Conservation (phyloP, 1,140 invertebrate species). For the Laupala kohalensis region DNA sequence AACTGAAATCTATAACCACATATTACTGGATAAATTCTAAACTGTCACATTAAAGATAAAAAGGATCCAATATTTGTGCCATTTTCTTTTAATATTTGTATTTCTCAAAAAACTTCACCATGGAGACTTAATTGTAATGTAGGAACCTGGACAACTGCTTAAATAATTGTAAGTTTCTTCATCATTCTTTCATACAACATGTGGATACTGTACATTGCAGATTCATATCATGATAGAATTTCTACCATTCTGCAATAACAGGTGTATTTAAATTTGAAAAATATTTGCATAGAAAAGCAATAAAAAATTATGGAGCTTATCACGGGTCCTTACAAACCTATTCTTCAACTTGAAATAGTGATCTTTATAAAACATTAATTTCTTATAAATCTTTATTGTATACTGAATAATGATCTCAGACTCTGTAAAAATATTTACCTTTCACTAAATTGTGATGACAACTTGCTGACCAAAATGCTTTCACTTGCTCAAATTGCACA, state of each 20-base stretch:
- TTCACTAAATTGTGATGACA: background rate
- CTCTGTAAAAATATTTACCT: background rate
- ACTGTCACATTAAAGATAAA: background rate
- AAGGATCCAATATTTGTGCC: constrained; percentile 4
- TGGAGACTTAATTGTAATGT: background rate
- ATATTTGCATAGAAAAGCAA: too few species aligned
- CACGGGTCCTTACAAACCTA: background rate
- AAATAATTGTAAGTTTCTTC: background rate
- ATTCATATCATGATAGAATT: background rate
- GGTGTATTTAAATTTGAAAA: background rate
- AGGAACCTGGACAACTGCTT: background rate
- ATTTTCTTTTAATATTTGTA: background rate
- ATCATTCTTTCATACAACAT: background rate
- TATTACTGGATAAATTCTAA: constrained; percentile 4
- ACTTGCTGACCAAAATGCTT: background rate
- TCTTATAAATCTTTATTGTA: background rate
- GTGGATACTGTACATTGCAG: background rate
- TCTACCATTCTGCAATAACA: background rate
- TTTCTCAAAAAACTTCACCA: background rate
- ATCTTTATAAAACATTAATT: background rate
- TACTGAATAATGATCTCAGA: background rate
- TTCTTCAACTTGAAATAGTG: background rate
- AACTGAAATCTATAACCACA: constrained; percentile 5
- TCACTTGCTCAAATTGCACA: background rate
- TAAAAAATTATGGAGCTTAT: too few species aligned